Evolutionary conservation across 2,113 vertebrate genomes (phyloP), one percentile per base, ranked within the genome.

Genomic region (Spermophilus dauricus): DNA sequence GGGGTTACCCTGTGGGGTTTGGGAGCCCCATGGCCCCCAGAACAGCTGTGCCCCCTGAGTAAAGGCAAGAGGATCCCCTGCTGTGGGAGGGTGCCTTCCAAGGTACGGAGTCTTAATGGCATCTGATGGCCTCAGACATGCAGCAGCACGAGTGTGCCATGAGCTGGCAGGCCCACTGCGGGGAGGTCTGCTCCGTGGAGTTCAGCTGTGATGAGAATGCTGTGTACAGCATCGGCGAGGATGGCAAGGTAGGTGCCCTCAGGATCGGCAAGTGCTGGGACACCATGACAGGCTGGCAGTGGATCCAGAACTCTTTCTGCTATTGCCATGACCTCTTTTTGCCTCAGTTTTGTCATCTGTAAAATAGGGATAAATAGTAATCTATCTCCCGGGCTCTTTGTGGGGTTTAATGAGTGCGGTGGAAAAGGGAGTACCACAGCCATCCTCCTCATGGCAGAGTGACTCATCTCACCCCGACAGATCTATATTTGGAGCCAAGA

Each of bases 131-230:
- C 77, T 58, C 97, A 99, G 99, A 99, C 94, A 99, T 99, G 99
- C 99, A 99, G 98, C 99, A 99, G n/a, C 99, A 99, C 0, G 99
- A 99, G 97, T 99, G 99, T 0, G 99, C 99, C 0, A 99, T 99
- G 99, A 99, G 99, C 98, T 99, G 99, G 99, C 99, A 98, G 94
- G 99, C 99, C 69, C 99, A 99, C 0, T 98, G 99, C 0, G 99
- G 99, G 2, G 99, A 99, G 77, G 99, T 99, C 67, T 99, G 99
- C 98, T 99, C 99, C 0, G 99, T 99, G 72, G 99, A 99, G 98
- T 99, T 99, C 99, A 99, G 99, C 99, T 99, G 99, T 0, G 99
- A 99, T 4, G 99, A 99, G 98, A 99, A 99, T 95, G 99, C 99
- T 0, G 99, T 99, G 94, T 99, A 99, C 98, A 99, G 99, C 98